Conservation (phyloP, 2,113 vertebrate species). For the Callionymus lyra region DNA sequence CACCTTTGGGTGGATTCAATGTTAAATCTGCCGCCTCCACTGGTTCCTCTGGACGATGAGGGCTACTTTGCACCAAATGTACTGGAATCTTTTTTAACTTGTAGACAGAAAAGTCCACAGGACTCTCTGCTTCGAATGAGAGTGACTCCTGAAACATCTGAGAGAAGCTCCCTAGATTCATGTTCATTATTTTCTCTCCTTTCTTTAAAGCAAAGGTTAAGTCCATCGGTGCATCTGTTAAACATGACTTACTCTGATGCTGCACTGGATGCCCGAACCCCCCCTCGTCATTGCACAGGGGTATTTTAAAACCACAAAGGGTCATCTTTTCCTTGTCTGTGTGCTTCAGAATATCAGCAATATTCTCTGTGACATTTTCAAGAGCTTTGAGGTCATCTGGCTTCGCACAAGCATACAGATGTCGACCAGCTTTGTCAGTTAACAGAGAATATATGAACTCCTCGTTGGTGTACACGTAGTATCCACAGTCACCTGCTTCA, state of each 20-base stretch:
- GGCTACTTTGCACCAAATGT: slow-evolving; percentile 57
- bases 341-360: slow-evolving; percentile 60
- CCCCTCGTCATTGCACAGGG: slow-evolving; percentile 67
- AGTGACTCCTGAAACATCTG: slow-evolving; percentile 83
- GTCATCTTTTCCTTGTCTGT: slow-evolving; percentile 67
- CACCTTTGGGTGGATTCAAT: slow-evolving; percentile 30
- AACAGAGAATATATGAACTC: slow-evolving; percentile 85
- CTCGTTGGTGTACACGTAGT: slow-evolving; percentile 83
- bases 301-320: slow-evolving; percentile 83
- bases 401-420: slow-evolving; percentile 79
- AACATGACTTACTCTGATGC: slow-evolving; percentile 45
- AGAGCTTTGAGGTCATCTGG: slow-evolving; percentile 63
- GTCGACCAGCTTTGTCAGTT: slow-evolving; percentile 81
- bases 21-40: slow-evolving; percentile 71
- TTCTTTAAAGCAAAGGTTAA: slow-evolving; percentile 77
- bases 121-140: slow-evolving; percentile 70
- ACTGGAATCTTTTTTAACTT: slow-evolving; percentile 77
- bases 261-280: slow-evolving; percentile 65
- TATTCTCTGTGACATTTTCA: slow-evolving; percentile 61
- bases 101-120: slow-evolving; percentile 80
- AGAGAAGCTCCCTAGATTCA: slow-evolving; percentile 82
- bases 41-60: slow-evolving; percentile 44
- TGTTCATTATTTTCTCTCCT: slow-evolving; percentile 77
- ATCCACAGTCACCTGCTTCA: slow-evolving; percentile 83
- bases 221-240: slow-evolving; percentile 71